A percentile compares a stretch with the other conserved stretches of the same genome.
Conservation (phyloP, 2,888 invertebrate genomes). For the Drosophila tripunctata region DNA sequence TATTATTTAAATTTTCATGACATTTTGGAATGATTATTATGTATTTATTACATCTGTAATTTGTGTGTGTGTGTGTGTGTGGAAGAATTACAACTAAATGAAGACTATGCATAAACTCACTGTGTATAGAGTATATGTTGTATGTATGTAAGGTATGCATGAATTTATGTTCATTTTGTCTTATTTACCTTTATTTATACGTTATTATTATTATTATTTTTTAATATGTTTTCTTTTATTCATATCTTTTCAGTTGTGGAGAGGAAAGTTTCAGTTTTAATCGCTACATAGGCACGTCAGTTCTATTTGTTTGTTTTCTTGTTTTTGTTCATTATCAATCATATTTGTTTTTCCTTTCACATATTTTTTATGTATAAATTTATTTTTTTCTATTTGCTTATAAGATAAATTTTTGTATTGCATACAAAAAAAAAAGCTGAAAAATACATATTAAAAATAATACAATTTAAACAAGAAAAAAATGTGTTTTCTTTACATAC, state of each 20-base stretch:
- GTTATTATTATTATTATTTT: neutral
- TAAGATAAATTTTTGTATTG: constrained; percentile 56
- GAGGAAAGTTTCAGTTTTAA: constrained; percentile 67
- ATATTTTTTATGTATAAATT: too few species aligned
- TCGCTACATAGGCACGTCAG: constrained; percentile 79
- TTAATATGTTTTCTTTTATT: constrained; percentile 7
- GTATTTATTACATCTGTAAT: constrained; percentile 67
- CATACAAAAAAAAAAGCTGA: constrained; percentile 68
- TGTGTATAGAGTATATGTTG: too few species aligned
- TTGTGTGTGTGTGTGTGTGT: constrained; percentile 8
- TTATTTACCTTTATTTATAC: constrained; percentile 16
- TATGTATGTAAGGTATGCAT: constrained; percentile 21
- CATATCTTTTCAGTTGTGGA: constrained; percentile 51
- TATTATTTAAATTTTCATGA: constrained; percentile 49
- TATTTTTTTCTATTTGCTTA: constrained; percentile 35
- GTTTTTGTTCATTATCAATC: constrained; percentile 6
- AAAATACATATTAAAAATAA: constrained; percentile 19
- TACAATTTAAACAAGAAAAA: constrained; percentile 20
- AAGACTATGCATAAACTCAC: constrained; percentile 20
- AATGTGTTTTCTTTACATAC: neutral
- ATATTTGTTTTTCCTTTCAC: constrained; percentile 14
- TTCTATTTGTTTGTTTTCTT: constrained; percentile 70
- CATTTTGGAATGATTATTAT: constrained; percentile 77
- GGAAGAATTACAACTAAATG: constrained; percentile 41
- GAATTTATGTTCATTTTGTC: constrained; percentile 12